Percentiles rank a stretch among this genome's conserved stretches.
phyloP scores from a whole-genome alignment of 2,888 invertebrate species.

The Helicoverpa assulta region DNA sequence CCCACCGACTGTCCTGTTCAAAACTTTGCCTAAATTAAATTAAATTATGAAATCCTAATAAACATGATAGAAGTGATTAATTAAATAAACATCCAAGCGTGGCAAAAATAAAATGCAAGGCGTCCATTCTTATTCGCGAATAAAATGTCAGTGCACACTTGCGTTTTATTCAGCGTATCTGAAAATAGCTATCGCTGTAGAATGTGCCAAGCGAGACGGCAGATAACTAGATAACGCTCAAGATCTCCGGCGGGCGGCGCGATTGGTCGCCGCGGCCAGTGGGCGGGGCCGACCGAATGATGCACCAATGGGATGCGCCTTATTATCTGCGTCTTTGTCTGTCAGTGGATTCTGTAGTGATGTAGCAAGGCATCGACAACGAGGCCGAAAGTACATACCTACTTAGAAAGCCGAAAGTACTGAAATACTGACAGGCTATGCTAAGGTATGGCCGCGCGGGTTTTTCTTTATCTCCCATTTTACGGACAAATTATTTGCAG shows the following conservation, averaged over 20 bases:
- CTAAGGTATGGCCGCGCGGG: conserved; percentile 25
- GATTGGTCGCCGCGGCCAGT: conserved; percentile 81
- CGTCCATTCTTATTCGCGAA: conserved; percentile 44
- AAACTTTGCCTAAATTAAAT: background rate
- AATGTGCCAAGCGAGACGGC: conserved; percentile 86
- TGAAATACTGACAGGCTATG: conserved; percentile 24
- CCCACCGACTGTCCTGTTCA: background rate
- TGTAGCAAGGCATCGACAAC: conserved; percentile 68
- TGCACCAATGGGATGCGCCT: conserved; percentile 91
- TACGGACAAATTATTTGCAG: background rate
- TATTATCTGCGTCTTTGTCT: conserved; percentile 91
- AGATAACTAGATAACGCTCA: conserved; percentile 90
- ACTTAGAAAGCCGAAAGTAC: conserved; percentile 23
- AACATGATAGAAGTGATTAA: background rate
- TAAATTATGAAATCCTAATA: background rate
- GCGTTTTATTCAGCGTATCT: conserved; percentile 68
- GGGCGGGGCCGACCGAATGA: conserved; percentile 88
- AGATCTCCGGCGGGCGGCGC: conserved; percentile 87
- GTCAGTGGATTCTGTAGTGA: conserved; percentile 84
- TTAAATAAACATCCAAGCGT: background rate
- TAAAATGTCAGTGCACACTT: conserved; percentile 57
- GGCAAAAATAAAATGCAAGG: conserved; percentile 30
- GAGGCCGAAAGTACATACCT: conserved; percentile 24
- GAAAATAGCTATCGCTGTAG: conserved; percentile 80
- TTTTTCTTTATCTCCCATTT: conserved; percentile 8